A percentile compares a stretch with the other conserved stretches of the same genome.
Evolutionary conservation across 2,113 vertebrate species (phyloP).

Genomic region (Hypomesus transpacificus): DNA sequence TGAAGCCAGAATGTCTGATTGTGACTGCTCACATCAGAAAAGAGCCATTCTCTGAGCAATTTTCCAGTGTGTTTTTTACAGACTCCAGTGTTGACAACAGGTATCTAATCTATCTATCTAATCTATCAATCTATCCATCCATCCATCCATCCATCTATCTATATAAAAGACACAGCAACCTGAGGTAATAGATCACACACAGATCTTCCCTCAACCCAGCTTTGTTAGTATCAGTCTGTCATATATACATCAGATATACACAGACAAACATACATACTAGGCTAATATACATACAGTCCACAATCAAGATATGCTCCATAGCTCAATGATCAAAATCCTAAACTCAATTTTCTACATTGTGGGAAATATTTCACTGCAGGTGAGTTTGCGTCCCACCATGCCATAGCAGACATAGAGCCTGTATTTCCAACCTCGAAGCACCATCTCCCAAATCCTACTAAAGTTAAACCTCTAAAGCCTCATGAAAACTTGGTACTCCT

Average conservation of each 20-base stretch:
- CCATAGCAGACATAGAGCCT: too few relatives aligned
- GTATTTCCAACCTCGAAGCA: too few relatives aligned
- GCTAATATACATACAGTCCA: neutral
- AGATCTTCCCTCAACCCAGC: too few relatives aligned
- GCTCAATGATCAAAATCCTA: too few relatives aligned
- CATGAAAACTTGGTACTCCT: neutral
- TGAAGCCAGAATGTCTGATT: conserved; percentile 39
- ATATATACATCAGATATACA: conserved; percentile 6
- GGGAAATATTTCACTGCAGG: too few relatives aligned
- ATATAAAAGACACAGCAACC: too few relatives aligned
- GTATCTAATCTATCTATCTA: neutral
- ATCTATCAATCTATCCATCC: neutral
- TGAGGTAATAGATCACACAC: too few relatives aligned
- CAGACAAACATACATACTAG: conserved; percentile 21
- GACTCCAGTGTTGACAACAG: neutral
- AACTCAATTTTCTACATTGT: too few relatives aligned
- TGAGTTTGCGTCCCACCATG: too few relatives aligned
- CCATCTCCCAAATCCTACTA: neutral
- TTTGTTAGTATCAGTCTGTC: too few relatives aligned
- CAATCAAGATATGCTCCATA: neutral
- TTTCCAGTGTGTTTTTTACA: conserved; percentile 11
- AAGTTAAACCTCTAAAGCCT: neutral
- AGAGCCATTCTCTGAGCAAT: conserved; percentile 27
- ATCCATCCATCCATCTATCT: too few relatives aligned
- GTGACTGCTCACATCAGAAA: conserved; percentile 35